Conservation (phyloP, 2,888 invertebrate genomes). For the Ectemnius continuus region DNA sequence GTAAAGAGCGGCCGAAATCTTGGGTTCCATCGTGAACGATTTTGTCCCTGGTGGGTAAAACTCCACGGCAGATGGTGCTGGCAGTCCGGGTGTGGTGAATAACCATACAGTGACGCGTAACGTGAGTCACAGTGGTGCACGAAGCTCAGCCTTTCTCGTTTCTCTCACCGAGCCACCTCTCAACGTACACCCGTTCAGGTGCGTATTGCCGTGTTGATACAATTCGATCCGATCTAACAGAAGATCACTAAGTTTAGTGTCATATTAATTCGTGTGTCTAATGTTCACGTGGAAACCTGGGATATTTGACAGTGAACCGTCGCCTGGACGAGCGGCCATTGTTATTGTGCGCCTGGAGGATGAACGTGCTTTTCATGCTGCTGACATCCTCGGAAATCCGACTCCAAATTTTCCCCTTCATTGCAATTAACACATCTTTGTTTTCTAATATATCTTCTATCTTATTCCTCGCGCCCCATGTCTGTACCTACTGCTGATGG, state of each 20-base stretch:
- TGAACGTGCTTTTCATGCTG: conserved; percentile 12
- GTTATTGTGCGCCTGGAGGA: conserved; percentile 35
- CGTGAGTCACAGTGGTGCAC: conserved; percentile 60
- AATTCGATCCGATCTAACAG: neutral
- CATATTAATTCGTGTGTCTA: neutral
- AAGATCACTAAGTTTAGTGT: neutral
- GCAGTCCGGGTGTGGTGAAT: conserved; percentile 67
- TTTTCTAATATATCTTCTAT: too few relatives aligned
- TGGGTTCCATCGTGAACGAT: too few relatives aligned
- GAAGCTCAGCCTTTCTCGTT: conserved; percentile 29
- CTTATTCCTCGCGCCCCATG: too few relatives aligned
- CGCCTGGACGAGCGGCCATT: conserved; percentile 48
- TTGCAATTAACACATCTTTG: neutral
- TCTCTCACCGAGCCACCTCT: conserved; percentile 8
- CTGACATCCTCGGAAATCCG: conserved; percentile 4
- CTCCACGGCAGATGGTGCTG: conserved; percentile 51
- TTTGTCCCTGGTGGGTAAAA: conserved; percentile 2
- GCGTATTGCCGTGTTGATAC: conserved; percentile 23
- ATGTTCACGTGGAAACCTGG: neutral
- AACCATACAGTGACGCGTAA: conserved; percentile 59
- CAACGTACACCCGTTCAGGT: conserved; percentile 37
- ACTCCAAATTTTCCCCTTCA: neutral
- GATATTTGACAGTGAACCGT: conserved; percentile 45
- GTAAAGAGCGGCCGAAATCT: too few relatives aligned
- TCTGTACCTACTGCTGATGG: neutral